phyloP scores from a whole-genome alignment of 2,113 vertebrate genomes.

The Monopterus albus region DNA sequence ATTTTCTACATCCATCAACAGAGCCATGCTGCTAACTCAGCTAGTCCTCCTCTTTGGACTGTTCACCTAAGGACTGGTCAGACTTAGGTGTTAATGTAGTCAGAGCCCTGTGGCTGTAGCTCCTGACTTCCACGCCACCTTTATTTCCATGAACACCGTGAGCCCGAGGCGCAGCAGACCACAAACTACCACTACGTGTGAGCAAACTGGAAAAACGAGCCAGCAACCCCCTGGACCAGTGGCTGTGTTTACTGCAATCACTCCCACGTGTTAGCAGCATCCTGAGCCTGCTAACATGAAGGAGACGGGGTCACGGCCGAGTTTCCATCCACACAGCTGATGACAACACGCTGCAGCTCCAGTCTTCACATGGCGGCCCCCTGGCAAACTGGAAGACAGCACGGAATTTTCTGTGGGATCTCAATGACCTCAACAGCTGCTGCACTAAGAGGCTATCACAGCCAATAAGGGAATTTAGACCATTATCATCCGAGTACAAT shows the following conservation, averaged over 20 bases:
- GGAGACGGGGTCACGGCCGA: neutral
- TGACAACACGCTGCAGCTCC: neutral
- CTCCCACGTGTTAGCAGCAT: neutral
- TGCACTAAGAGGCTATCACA: neutral
- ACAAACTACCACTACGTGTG: constrained; percentile 12
- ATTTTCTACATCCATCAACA: too few relatives aligned
- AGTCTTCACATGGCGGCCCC: neutral
- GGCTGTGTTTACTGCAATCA: too few relatives aligned
- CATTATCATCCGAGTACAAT: neutral
- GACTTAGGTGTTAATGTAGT: too few relatives aligned
- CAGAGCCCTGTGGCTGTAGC: too few relatives aligned
- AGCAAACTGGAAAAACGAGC: constrained; percentile 2
- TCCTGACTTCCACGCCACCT: neutral
- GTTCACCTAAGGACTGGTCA: too few relatives aligned
- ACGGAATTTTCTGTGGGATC: neutral
- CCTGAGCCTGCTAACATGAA: neutral
- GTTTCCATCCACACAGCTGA: constrained; percentile 10
- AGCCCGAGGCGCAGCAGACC: neutral
- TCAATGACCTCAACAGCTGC: neutral
- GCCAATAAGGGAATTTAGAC: constrained; percentile 5
- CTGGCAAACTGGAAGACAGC: constrained; percentile 8
- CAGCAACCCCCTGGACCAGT: neutral
- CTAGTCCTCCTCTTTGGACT: too few relatives aligned
- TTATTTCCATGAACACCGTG: neutral
- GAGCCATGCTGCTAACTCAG: too few relatives aligned